Evolutionary conservation across 2,797 vertebrate species (phyloP), one percentile per base, ranked within the genome.

Genomic region (Hemitrygon akajei): DNA sequence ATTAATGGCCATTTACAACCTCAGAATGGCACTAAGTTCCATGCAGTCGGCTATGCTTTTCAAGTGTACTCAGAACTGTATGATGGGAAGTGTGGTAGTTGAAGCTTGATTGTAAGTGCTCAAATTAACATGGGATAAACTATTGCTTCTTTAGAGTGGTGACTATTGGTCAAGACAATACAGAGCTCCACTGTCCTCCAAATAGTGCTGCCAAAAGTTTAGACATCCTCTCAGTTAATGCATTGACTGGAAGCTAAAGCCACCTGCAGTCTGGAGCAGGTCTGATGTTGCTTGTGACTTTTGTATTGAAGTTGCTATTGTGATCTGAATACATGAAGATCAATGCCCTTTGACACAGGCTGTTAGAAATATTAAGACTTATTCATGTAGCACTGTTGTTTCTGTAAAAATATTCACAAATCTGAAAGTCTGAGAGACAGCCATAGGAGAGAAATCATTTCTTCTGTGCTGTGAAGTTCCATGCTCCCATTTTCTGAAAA

Each of bases 401-500:
- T 18, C 58, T 87, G 20, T 87, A 22, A 27, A 66, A 66, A 87
- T 18, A 18, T 87, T 34, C 30, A 34, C 14, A 7, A 20, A 34
- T 30, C 2, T n/a, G n/a, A 20, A 63, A 37, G 18, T 18, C 80
- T 47, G 47, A 25, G 22, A 27, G 9, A 66, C 60, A 63, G 60
- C 11, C 60, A 5, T 5, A 63, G 60, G 1, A 66, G 63, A 66
- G 63, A 14, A 75, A 5, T 69, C 7, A 73, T 73, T 73, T 20
- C 25, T 73, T 25, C 71, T 25, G 22, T 66, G 63, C 63, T 10
- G 63, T 10, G 63, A 1, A 9, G 3, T 73, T 73, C 22, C 22
- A 73, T 73, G 71, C 5, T 73, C 22, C 22, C 40, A 94, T 95
- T 95, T 80, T 27, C 86, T 95, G 94, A 94, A 94, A 56, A 94